Conservation (phyloP, 2,888 invertebrate species). For the Drosophila nigritarsus region DNA sequence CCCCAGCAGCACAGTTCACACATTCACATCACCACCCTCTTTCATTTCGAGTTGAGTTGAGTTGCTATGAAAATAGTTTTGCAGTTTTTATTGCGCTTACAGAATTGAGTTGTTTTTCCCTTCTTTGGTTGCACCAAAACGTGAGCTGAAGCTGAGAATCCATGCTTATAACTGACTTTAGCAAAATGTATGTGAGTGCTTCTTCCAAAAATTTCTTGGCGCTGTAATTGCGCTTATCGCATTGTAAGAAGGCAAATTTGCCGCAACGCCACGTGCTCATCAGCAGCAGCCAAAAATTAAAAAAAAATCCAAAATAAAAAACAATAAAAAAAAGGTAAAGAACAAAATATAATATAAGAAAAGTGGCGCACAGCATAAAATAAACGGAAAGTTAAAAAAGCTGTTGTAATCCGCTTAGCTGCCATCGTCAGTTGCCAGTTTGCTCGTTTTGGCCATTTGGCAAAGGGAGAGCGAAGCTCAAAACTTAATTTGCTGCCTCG, state of each 20-base stretch:
- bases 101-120: background rate
- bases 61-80: constrained; percentile 24
- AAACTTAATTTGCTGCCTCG: constrained; percentile 74
- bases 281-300: constrained; percentile 31
- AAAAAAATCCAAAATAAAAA: constrained; percentile 4
- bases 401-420: constrained; percentile 76
- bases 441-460: constrained; percentile 59
- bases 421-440: constrained; percentile 56
- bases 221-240: constrained; percentile 76
- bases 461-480: constrained; percentile 55
- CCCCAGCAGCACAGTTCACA: background rate
- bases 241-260: constrained; percentile 69
- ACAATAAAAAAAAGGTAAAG: constrained; percentile 32
- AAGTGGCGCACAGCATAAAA: constrained; percentile 25
- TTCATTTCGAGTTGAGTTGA: constrained; percentile 3
- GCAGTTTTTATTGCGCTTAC: constrained; percentile 12
- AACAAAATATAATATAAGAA: constrained; percentile 12
- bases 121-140: constrained; percentile 25
- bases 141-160: constrained; percentile 27
- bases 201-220: constrained; percentile 35
- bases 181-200: constrained; percentile 5
- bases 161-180: constrained; percentile 21
- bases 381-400: constrained; percentile 22
- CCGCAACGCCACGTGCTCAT: constrained; percentile 56
- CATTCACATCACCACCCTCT: background rate